Conservation (phyloP, 2,888 invertebrate species). For the Gari tellinella region DNA sequence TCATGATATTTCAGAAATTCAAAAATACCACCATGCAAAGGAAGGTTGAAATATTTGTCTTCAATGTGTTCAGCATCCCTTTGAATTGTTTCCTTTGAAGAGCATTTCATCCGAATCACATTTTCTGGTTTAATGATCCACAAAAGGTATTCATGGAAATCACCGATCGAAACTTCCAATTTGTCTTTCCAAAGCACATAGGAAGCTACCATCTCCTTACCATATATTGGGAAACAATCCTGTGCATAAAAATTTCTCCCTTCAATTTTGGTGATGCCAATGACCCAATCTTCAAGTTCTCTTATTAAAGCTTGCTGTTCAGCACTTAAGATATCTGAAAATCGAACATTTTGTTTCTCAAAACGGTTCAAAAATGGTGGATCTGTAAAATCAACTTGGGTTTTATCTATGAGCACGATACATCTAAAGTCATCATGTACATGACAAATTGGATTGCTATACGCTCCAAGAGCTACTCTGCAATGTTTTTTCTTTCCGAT, state of each 20-base stretch:
- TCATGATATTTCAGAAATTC: conserved; percentile 25
- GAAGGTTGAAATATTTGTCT: conserved; percentile 47
- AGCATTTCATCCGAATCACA: conserved; percentile 36
- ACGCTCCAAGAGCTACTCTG: conserved; percentile 68
- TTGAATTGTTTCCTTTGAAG: conserved; percentile 1
- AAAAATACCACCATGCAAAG: conserved; percentile 59
- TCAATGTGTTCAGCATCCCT: background rate
- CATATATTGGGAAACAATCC: conserved; percentile 58
- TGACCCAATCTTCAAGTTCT: conserved; percentile 36
- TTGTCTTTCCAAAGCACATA: conserved; percentile 33
- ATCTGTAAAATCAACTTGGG: conserved; percentile 60
- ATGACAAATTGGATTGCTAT: conserved; percentile 71
- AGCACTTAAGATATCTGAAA: conserved; percentile 56
- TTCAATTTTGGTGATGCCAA: conserved; percentile 14
- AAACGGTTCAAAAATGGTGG: conserved; percentile 77
- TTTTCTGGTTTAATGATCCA: conserved; percentile 60
- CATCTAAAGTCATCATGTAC: conserved; percentile 71
- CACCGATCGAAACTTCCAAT: background rate
- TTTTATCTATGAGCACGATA: conserved; percentile 69
- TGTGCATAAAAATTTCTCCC: conserved; percentile 20
- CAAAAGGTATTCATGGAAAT: conserved; percentile 23
- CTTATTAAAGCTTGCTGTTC: conserved; percentile 23
- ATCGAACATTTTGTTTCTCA: conserved; percentile 75
- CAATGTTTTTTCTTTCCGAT: conserved; percentile 69
- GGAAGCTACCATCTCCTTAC: conserved; percentile 56